These are phyloP conservation scores for Musca vetustissima DNA, from an alignment of 1,140 invertebrate species.

Conservation along the genomic window DNA sequence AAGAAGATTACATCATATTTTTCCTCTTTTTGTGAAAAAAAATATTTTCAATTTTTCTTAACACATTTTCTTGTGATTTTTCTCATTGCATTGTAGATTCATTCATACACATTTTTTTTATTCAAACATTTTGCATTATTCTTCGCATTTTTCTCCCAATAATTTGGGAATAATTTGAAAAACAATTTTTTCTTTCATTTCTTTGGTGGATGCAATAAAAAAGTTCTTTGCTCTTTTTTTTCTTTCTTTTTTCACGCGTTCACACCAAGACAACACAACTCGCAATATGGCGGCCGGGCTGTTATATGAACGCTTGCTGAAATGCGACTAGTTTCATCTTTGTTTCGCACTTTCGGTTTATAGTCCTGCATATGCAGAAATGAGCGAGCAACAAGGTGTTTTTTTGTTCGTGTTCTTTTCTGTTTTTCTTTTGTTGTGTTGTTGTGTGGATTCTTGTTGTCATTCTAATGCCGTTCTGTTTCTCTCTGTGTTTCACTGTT, in stretches of 20 bases:
- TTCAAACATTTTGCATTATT: not conserved
- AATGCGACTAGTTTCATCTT: constrained; percentile 31
- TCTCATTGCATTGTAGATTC: not conserved
- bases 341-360: constrained; percentile 24
- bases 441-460: too few relatives aligned
- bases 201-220: too few relatives aligned
- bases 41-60: not conserved
- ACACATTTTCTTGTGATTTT: not conserved
- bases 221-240: constrained; percentile 4
- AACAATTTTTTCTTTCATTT: too few relatives aligned
- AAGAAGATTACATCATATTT: not conserved
- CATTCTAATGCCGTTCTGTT: too few relatives aligned
- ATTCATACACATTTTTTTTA: not conserved
- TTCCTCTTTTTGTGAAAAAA: not conserved
- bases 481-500: too few relatives aligned
- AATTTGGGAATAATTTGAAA: not conserved
- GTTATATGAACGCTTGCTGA: constrained; percentile 30
- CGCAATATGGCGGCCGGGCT: constrained; percentile 38
- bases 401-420: not conserved
- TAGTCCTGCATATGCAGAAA: not conserved
- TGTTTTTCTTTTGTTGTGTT: too few relatives aligned
- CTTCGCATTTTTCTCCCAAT: not conserved
- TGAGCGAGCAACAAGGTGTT: constrained; percentile 17
- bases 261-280: constrained; percentile 28
- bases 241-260: constrained; percentile 33